Percentiles rank a stretch among this genome's conserved stretches.
Conservation (phyloP, 2,113 vertebrate genomes). For the Brienomyrus longianalis region DNA sequence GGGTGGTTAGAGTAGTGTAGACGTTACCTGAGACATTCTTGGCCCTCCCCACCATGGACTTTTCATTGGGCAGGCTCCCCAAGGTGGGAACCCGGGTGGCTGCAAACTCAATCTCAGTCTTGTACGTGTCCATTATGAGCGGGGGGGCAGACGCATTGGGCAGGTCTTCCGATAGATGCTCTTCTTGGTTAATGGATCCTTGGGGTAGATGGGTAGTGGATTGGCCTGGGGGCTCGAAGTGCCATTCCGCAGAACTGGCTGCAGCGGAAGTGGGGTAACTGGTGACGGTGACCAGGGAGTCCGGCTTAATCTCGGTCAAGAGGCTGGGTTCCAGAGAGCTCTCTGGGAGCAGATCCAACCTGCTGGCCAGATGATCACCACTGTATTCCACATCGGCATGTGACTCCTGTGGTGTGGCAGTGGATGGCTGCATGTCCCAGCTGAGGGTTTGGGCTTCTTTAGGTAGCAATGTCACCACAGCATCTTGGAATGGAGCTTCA, state of each 20-base stretch:
- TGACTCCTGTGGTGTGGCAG: conserved; percentile 13
- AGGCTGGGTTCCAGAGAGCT: not conserved
- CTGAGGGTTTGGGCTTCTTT: not conserved
- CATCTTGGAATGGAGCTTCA: not conserved
- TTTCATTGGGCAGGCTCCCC: conserved; percentile 63
- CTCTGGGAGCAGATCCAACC: not conserved
- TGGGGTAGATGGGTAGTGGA: not conserved
- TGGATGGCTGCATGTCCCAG: not conserved
- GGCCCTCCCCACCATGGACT: conserved; percentile 50
- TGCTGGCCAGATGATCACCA: not conserved
- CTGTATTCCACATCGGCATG: conserved; percentile 23
- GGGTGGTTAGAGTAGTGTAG: conserved; percentile 20
- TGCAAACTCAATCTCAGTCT: conserved; percentile 43
- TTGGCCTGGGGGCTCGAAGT: conserved; percentile 6
- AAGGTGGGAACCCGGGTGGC: conserved; percentile 42
- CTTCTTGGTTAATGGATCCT: not conserved
- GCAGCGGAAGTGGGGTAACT: not conserved
- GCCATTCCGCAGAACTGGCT: conserved; percentile 22
- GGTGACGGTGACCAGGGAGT: not conserved
- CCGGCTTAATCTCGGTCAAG: not conserved
- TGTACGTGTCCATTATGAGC: conserved; percentile 25
- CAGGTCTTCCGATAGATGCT: not conserved
- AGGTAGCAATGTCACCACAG: conserved; percentile 5
- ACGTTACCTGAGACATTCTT: conserved; percentile 26
- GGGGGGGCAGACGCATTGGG: not conserved